Evolutionary conservation across 2,888 invertebrate genomes (phyloP).

Genomic region (Leptogaster cylindrica): DNA sequence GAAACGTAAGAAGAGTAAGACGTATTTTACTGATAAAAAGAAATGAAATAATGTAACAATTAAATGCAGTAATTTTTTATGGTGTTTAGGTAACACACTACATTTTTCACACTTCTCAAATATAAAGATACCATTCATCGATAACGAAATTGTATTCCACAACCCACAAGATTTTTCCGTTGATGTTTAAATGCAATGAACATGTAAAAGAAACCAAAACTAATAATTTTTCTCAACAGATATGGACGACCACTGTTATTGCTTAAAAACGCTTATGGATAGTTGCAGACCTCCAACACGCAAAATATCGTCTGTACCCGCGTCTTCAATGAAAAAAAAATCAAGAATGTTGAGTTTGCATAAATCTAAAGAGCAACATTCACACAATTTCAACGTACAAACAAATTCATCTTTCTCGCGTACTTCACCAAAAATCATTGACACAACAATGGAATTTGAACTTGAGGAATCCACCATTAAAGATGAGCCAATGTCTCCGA

Average conservation of each 20-base stretch:
- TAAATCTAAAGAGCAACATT: conserved; percentile 43
- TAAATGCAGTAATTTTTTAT: too few relatives aligned
- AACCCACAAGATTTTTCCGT: too few relatives aligned
- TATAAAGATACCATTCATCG: too few relatives aligned
- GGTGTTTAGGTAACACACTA: too few relatives aligned
- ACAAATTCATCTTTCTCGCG: conserved; percentile 51
- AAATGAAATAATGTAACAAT: too few relatives aligned
- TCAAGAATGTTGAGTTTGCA: conserved; percentile 31
- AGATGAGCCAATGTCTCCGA: conserved; percentile 79
- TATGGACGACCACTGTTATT: conserved; percentile 90
- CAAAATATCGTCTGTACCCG: conserved; percentile 37
- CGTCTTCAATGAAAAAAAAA: conserved; percentile 18
- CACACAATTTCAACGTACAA: conserved; percentile 1
- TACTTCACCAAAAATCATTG: conserved; percentile 53
- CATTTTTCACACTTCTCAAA: too few relatives aligned
- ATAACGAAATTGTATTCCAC: too few relatives aligned
- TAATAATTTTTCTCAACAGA: conserved; percentile 66
- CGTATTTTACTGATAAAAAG: too few relatives aligned
- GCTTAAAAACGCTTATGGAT: conserved; percentile 51
- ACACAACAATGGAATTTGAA: conserved; percentile 56
- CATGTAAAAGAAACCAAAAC: too few relatives aligned
- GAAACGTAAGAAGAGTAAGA: too few relatives aligned
- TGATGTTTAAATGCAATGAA: too few relatives aligned
- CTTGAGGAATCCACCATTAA: conserved; percentile 67
- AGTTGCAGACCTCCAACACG: conserved; percentile 30